These are phyloP conservation scores for Haliclona indistincta DNA, from an alignment of 37 sponge, comb jelly and placozoan species.

Conservation along the genomic window DNA sequence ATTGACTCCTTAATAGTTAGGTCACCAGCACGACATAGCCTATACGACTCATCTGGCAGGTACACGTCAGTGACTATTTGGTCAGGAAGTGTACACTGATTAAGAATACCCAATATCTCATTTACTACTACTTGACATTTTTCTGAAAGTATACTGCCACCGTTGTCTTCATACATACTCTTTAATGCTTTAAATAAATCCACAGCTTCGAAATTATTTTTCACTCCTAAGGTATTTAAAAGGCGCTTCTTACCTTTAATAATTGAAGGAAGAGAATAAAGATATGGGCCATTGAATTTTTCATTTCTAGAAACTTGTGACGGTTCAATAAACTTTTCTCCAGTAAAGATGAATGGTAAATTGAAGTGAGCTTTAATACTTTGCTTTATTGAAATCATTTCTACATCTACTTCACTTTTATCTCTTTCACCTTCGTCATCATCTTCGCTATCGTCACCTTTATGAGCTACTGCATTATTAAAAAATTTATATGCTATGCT, in stretches of 20 bases:
- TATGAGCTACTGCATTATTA: too few species aligned
- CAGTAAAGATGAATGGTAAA: conserved; percentile 56
- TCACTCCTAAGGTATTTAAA: conserved; percentile 21
- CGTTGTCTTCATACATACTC: conserved; percentile 31
- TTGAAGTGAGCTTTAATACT: too few species aligned
- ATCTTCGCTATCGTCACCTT: too few species aligned
- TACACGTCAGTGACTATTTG: not conserved
- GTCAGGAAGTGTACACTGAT: not conserved
- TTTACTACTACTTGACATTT: not conserved
- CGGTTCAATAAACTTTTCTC: conserved; percentile 21
- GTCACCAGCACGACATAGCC: conserved; percentile 13
- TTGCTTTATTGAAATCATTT: too few species aligned
- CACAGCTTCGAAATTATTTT: conserved; percentile 4
- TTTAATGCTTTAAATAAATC: conserved; percentile 48
- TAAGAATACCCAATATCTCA: not conserved
- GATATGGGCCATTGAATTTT: conserved; percentile 42
- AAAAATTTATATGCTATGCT: too few species aligned
- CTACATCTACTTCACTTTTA: too few species aligned
- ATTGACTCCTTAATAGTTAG: conserved; percentile 58
- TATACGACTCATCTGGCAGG: conserved; percentile 33
- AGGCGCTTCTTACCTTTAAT: conserved; percentile 3
- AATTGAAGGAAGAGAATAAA: conserved; percentile 37
- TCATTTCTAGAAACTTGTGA: conserved; percentile 18
- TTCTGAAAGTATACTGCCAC: not conserved
- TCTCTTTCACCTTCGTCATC: too few species aligned